Evolutionary conservation across 2,797 vertebrate species (phyloP), one percentile per base, ranked within the genome.

Genomic region (Amphiprion clarkii): DNA sequence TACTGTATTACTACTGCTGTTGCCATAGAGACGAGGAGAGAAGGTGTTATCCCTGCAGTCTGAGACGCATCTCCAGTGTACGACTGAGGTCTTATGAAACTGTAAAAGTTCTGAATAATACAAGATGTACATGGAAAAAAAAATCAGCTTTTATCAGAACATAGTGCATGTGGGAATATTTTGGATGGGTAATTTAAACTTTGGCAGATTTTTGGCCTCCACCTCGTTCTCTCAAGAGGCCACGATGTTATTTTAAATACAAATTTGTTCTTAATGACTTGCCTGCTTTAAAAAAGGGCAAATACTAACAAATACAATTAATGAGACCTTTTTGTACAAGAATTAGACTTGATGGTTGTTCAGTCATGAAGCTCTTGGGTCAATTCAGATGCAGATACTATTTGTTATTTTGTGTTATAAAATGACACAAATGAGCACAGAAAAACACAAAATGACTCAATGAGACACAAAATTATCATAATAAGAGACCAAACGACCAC

Each of bases 1-100:
- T 82, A 64, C 67, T 78, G 73, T 82, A 76, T 90, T 86, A 89
- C 87, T 84, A 76, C 79, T 76, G 82, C 80, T 88, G 87, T 95
- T 93, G 88, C 91, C 87, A 93, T 92, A 80, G 88, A 78, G 74
- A 92, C 58, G 0, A 74, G 57, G 23, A 76, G 63, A 72, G 66
- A 78, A 75, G 79, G 63, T 75, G 76, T 80, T 80, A 70, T 79
- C 49, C 36, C 74, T 65, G 68, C 72, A 76, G 70, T 66, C 68
- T 81, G 76, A 76, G 76, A 76, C 31, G 51, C 67, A 72, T 70
- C 71, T 58, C 2, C 11, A 70, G 51, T 62, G 33, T 56, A 61
- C 58, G 71, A 68, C 48, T 58, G 62, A 71, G 61, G 68, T 63
- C 67, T 79, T 67, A 72, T 62, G 57, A 85, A 81, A 74, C 40